phyloP scores from a whole-genome alignment of 2,113 vertebrate species.

The Melanerpes aurifrons region DNA sequence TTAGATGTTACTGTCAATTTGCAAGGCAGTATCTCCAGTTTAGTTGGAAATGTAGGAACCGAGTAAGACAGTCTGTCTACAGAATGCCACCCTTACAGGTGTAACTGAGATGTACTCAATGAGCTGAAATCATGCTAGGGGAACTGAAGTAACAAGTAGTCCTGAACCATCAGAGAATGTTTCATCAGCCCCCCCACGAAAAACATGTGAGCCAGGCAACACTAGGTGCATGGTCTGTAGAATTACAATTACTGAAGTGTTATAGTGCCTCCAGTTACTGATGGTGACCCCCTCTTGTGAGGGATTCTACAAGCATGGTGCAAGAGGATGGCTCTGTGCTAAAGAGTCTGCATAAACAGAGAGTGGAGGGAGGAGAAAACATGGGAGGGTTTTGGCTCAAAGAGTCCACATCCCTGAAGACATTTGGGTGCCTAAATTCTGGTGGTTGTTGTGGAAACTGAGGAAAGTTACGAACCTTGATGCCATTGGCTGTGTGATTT shows the following conservation, averaged over 20 bases:
- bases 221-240: not conserved
- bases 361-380: not conserved
- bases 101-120: not conserved
- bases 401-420: not conserved
- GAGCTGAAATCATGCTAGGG: not conserved
- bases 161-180: not conserved
- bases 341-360: not conserved
- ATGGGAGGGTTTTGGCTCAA: not conserved
- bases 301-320: not conserved
- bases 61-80: not conserved
- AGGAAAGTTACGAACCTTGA: not conserved
- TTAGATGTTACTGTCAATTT: not conserved
- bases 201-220: not conserved
- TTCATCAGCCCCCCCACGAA: not conserved
- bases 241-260: not conserved
- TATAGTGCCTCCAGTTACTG: not conserved
- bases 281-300: not conserved
- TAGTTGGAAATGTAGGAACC: not conserved
- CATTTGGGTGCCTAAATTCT: not conserved
- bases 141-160: not conserved
- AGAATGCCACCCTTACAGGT: not conserved
- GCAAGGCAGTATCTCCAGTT: not conserved
- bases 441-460: not conserved
- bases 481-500: not conserved
- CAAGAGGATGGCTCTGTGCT: not conserved